phyloP scores from a whole-genome alignment of 2,113 vertebrate species.

The Actinemys pallida region DNA sequence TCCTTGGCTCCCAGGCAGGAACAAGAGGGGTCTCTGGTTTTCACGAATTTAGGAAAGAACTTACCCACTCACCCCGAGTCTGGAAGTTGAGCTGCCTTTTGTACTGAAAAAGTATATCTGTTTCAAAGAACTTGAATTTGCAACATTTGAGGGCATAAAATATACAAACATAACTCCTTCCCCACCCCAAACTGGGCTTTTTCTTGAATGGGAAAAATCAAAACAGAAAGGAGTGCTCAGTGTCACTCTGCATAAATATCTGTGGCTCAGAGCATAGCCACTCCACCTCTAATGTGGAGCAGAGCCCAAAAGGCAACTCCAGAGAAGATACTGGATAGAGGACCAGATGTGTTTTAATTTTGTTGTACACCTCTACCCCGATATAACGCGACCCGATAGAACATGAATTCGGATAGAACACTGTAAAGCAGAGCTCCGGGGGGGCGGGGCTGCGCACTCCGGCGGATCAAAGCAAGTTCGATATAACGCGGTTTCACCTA shows the following conservation, averaged over 20 bases:
- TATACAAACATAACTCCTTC: background rate
- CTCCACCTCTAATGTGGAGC: background rate
- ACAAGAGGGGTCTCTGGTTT: background rate
- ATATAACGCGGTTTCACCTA: too few relatives aligned
- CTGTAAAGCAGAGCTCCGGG: too few relatives aligned
- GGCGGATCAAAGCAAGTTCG: too few relatives aligned
- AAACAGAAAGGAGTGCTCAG: background rate
- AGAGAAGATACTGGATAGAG: background rate
- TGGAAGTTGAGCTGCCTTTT: slow-evolving; percentile 3
- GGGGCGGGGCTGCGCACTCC: too few relatives aligned
- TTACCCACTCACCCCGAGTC: slow-evolving; percentile 25
- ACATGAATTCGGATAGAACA: too few relatives aligned
- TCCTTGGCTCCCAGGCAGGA: background rate
- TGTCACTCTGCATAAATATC: background rate
- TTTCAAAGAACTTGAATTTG: background rate
- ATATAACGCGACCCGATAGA: too few relatives aligned
- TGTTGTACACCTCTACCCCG: background rate
- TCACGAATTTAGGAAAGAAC: background rate
- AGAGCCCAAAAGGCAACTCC: background rate
- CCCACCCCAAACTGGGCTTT: background rate
- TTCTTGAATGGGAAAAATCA: background rate
- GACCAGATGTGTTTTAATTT: background rate
- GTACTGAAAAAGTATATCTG: background rate
- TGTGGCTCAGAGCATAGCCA: background rate
- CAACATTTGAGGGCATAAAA: background rate